Evolutionary conservation across 2,888 invertebrate species (phyloP).

Genomic region (Cybosia mesomella): DNA sequence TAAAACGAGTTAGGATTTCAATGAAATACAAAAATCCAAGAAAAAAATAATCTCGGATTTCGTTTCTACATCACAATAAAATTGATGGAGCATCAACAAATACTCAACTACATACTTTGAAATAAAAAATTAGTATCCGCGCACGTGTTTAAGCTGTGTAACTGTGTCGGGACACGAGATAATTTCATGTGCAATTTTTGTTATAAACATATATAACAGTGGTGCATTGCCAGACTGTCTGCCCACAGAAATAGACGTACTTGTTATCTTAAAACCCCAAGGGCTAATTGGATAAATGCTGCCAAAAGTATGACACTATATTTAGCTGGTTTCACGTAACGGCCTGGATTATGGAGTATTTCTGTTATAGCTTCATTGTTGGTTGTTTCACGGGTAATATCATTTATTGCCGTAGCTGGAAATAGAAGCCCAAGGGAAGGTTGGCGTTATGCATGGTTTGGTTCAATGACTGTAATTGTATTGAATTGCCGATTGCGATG

Average conservation of each 20-base stretch:
- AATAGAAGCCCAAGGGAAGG: constrained; percentile 16
- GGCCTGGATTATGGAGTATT: constrained; percentile 17
- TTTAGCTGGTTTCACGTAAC: constrained; percentile 36
- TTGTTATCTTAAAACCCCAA: constrained; percentile 63
- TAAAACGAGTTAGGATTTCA: no score
- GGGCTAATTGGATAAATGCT: constrained; percentile 57
- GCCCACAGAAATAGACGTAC: constrained; percentile 63
- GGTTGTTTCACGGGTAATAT: constrained; percentile 14
- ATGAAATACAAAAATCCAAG: no score
- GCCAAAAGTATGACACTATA: constrained; percentile 46
- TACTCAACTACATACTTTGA: background rate
- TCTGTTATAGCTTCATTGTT: constrained; percentile 19
- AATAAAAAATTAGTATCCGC: background rate
- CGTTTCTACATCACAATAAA: background rate
- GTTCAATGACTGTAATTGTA: background rate
- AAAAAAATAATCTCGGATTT: no score
- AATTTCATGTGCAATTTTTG: constrained; percentile 26
- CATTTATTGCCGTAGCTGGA: constrained; percentile 7
- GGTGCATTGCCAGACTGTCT: constrained; percentile 50
- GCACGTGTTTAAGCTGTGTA: background rate
- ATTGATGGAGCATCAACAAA: background rate
- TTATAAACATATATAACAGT: constrained; percentile 25
- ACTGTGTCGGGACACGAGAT: background rate
- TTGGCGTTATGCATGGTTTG: constrained; percentile 3
- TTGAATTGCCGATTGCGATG: background rate